Percentiles rank a stretch among this genome's conserved stretches.
Evolutionary conservation across 2,113 vertebrate genomes (phyloP).

Genomic region (Catharus minimus): DNA sequence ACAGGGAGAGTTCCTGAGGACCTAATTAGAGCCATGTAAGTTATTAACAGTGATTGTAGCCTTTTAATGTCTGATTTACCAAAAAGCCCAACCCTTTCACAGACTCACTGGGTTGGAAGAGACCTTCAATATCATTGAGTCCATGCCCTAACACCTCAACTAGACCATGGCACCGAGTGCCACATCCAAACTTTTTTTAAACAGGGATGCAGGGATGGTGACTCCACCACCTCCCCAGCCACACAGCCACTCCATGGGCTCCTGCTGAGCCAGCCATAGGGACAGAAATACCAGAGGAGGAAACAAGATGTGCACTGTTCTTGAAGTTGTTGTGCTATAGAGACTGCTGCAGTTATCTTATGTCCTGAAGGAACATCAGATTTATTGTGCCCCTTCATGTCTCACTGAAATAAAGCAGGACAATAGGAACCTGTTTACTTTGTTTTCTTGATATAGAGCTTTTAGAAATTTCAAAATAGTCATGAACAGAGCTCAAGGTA

Average conservation of each 20-base stretch:
- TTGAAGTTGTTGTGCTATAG: not conserved
- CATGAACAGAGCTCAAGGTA: not conserved
- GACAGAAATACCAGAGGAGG: not conserved
- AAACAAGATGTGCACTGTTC: not conserved
- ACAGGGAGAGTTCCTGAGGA: fast-evolving
- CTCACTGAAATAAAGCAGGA: not conserved
- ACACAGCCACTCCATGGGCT: not conserved
- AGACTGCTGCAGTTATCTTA: not conserved
- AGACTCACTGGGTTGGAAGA: not conserved
- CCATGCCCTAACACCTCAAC: too few relatives aligned
- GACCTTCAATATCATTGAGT: not conserved
- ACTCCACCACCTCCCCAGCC: not conserved
- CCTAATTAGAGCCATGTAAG: not conserved
- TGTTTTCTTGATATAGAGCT: not conserved
- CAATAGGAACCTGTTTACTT: not conserved
- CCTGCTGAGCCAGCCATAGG: not conserved
- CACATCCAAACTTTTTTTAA: not conserved
- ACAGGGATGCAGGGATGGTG: not conserved
- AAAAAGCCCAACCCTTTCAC: not conserved
- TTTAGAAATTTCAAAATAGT: not conserved
- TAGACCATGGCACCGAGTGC: not conserved
- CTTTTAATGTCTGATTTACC: not conserved
- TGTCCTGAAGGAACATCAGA: not conserved
- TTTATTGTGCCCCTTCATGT: not conserved
- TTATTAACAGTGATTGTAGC: not conserved